Conservation (phyloP, 2,113 vertebrate genomes). For the Mola mola region DNA sequence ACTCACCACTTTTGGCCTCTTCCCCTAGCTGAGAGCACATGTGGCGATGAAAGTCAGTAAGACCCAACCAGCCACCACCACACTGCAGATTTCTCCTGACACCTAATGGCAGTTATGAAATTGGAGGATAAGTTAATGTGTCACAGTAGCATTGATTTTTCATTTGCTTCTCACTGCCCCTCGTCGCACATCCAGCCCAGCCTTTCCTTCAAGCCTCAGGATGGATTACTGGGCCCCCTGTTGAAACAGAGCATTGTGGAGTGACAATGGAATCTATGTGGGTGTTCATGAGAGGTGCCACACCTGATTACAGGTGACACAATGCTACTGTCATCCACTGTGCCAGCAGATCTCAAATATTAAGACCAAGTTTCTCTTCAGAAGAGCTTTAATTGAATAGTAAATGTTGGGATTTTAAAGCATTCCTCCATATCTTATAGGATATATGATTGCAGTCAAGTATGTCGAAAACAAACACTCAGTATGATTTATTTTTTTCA, state of each 20-base stretch:
- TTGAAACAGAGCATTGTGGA: slow-evolving; percentile 52
- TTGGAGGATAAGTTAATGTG: slow-evolving; percentile 82
- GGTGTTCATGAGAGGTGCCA: slow-evolving; percentile 69
- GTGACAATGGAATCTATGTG: slow-evolving; percentile 53
- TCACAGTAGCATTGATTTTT: slow-evolving; percentile 81
- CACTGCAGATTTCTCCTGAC: slow-evolving; percentile 74
- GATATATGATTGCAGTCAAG: too few relatives aligned
- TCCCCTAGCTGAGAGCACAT: slow-evolving; percentile 38
- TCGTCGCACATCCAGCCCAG: slow-evolving; percentile 55
- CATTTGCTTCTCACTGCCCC: slow-evolving; percentile 74
- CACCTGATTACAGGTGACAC: slow-evolving; percentile 73
- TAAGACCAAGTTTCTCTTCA: slow-evolving; percentile 12
- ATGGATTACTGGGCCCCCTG: slow-evolving; percentile 67
- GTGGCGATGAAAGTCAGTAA: slow-evolving; percentile 64
- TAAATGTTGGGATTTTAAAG: background rate
- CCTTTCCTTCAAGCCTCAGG: slow-evolving; percentile 71
- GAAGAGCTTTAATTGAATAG: slow-evolving; percentile 6
- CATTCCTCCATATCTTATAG: background rate
- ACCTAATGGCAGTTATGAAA: slow-evolving; percentile 79
- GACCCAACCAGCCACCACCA: slow-evolving; percentile 54
- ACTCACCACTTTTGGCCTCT: slow-evolving; percentile 34
- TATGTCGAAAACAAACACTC: too few relatives aligned
- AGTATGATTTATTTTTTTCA: slow-evolving; percentile 5
- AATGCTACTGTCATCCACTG: slow-evolving; percentile 23
- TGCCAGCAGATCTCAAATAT: slow-evolving; percentile 39